Percentiles rank a stretch among this genome's conserved stretches.
These are phyloP conservation scores for Chaenogobius annularis DNA, from an alignment of 2,113 vertebrate genomes.

Conservation along the genomic window DNA sequence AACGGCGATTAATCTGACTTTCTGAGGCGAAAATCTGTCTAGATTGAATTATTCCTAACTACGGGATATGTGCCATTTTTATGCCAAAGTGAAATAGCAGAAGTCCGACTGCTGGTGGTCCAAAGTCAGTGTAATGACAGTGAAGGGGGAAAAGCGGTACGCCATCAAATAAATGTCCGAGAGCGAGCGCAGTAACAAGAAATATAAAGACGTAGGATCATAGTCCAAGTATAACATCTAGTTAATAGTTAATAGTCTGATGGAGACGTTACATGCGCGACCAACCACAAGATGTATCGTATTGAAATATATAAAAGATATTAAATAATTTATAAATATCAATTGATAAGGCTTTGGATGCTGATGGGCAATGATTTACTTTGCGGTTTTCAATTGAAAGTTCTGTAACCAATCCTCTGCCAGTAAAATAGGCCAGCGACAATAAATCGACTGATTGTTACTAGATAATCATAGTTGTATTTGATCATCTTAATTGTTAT, in stretches of 20 bases:
- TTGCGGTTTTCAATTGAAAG: too few relatives aligned
- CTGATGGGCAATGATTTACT: too few relatives aligned
- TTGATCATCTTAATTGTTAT: too few relatives aligned
- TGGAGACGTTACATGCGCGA: too few relatives aligned
- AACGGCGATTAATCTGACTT: slow-evolving; percentile 20
- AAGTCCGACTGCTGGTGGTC: slow-evolving; percentile 62
- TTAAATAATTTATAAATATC: background rate
- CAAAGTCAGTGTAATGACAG: slow-evolving; percentile 42
- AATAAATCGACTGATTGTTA: too few relatives aligned
- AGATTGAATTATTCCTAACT: slow-evolving; percentile 35
- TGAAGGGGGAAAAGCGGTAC: slow-evolving; percentile 50
- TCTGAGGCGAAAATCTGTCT: slow-evolving; percentile 21
- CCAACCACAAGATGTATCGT: too few relatives aligned
- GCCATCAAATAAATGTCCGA: slow-evolving; percentile 53
- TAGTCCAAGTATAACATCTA: slow-evolving; percentile 55
- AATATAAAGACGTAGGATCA: slow-evolving; percentile 22
- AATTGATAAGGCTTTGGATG: too few relatives aligned
- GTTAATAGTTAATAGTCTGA: background rate
- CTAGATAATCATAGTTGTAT: too few relatives aligned
- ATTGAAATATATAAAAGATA: too few relatives aligned
- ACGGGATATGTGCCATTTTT: slow-evolving; percentile 13
- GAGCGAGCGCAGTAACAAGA: slow-evolving; percentile 25
- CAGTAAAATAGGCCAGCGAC: too few relatives aligned
- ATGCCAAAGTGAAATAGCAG: slow-evolving; percentile 58
- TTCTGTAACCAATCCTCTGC: too few relatives aligned